Conservation (phyloP, 2,113 vertebrate species). For the Clarias gariepinus region DNA sequence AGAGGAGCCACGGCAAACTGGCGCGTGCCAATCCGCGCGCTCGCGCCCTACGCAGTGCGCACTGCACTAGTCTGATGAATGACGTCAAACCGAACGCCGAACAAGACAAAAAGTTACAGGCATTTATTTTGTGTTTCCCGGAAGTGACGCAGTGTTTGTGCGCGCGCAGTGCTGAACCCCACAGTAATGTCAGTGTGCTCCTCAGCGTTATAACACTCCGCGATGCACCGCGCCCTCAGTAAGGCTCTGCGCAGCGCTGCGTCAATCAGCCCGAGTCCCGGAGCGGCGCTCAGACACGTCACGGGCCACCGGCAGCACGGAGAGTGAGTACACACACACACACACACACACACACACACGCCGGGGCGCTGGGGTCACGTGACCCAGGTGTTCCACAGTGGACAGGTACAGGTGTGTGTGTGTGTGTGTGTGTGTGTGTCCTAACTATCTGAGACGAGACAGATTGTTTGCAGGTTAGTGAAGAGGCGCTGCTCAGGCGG, state of each 20-base stretch:
- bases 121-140: constrained; percentile 1
- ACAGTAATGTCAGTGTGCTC: neutral
- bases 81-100: neutral
- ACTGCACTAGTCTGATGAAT: neutral
- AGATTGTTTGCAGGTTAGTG: too few species aligned
- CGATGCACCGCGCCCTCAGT: neutral
- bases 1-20: neutral
- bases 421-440: too few species aligned
- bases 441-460: too few species aligned
- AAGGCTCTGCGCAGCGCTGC: neutral
- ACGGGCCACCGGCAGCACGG: neutral
- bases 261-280: neutral
- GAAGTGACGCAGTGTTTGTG: neutral
- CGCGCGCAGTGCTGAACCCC: neutral
- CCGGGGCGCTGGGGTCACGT: neutral
- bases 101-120: neutral
- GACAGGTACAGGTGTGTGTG: too few species aligned
- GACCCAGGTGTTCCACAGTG: neutral
- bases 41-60: neutral
- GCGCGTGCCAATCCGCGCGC: neutral
- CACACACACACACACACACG: neutral
- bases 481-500: too few species aligned
- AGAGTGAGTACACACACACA: constrained; percentile 21
- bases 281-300: neutral
- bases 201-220: too few species aligned